A percentile compares a stretch with the other conserved stretches of the same genome.
Conservation (phyloP, 2,797 vertebrate genomes). For the Acipenser oxyrinchus region DNA sequence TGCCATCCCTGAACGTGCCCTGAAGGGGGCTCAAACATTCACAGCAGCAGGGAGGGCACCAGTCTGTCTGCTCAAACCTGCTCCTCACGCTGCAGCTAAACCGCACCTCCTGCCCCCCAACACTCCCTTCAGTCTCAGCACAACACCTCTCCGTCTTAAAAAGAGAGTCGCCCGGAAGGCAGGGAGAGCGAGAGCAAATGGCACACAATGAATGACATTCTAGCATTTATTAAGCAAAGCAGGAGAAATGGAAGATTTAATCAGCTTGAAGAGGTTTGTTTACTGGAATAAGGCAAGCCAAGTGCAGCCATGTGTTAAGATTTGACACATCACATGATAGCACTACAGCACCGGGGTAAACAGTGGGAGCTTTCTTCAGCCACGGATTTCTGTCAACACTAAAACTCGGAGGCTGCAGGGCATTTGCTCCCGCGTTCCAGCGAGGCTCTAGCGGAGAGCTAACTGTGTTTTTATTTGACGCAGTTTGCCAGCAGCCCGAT, state of each 20-base stretch:
- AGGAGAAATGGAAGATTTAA: conserved; percentile 8
- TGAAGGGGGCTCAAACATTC: background rate
- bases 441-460: too few relatives aligned
- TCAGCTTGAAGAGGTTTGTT: conserved; percentile 18
- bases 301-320: conserved; percentile 4
- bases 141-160: too few relatives aligned
- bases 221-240: conserved; percentile 2
- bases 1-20: background rate
- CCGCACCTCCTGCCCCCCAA: background rate
- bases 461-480: too few relatives aligned
- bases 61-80: background rate
- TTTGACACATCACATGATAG: conserved; percentile 5
- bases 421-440: too few relatives aligned
- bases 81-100: background rate
- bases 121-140: background rate
- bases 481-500: too few relatives aligned
- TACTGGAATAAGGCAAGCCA: background rate
- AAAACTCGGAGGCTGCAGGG: too few relatives aligned
- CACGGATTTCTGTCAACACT: too few relatives aligned
- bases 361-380: too few relatives aligned
- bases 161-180: background rate
- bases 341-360: background rate
- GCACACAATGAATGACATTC: conserved; percentile 3
- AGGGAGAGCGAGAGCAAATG: background rate
- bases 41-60: background rate